These are phyloP conservation scores for Prionailurus bengalensis DNA, from an alignment of 2,113 vertebrate genomes.

Conservation along the genomic window DNA sequence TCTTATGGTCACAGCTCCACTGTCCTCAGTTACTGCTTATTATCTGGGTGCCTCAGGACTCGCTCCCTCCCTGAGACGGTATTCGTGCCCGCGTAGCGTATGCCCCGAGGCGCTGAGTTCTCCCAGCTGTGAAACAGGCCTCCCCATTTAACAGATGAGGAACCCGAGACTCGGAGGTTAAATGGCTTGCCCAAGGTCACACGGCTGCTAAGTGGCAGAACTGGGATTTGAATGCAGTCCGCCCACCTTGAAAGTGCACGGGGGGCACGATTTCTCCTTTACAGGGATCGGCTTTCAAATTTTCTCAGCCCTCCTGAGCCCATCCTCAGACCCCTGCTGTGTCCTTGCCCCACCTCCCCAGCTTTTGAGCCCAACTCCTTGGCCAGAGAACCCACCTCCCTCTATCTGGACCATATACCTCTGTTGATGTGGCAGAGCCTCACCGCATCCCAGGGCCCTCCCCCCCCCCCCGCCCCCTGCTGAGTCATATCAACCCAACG, in stretches of 20 bases:
- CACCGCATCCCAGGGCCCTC: neutral
- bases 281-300: neutral
- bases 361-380: neutral
- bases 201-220: neutral
- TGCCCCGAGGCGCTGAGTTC: neutral
- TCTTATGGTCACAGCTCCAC: neutral
- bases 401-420: neutral
- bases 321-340: neutral
- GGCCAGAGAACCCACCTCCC: neutral
- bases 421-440: neutral
- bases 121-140: neutral
- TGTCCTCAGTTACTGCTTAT: too few relatives aligned
- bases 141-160: neutral
- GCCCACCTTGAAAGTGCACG: neutral
- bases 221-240: neutral
- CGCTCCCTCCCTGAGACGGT: neutral
- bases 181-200: neutral
- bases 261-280: fast-evolving
- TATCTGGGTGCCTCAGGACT: neutral
- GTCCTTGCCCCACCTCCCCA: neutral
- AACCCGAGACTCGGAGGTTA: neutral
- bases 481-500: conserved; percentile 75
- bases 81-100: neutral
- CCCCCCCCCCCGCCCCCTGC: neutral
- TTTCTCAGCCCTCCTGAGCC: neutral